Evolutionary conservation across 2,888 invertebrate species (phyloP).

Genomic region (Drosophila pseudotakahashii): DNA sequence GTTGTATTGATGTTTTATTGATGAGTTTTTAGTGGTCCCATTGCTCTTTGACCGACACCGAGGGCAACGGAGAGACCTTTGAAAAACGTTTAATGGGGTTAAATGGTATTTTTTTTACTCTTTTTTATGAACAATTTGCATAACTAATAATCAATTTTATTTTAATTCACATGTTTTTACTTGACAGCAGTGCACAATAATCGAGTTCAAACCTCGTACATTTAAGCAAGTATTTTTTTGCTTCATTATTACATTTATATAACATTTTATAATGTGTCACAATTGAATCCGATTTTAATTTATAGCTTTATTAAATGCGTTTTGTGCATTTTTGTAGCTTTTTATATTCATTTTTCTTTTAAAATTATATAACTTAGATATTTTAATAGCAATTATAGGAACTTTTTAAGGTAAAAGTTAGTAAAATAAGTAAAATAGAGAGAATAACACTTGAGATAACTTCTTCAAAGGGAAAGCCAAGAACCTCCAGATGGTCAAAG

Average conservation of each 20-base stretch:
- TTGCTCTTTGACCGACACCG: constrained; percentile 1
- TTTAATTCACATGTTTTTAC: neutral
- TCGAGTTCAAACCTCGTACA: neutral
- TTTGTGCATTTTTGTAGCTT: too few species aligned
- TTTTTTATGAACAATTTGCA: neutral
- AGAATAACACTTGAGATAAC: too few species aligned
- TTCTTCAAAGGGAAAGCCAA: too few species aligned
- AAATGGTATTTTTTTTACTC: neutral
- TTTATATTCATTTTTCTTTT: too few species aligned
- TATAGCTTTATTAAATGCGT: too few species aligned
- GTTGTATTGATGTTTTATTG: constrained; percentile 1
- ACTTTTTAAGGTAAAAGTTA: too few species aligned
- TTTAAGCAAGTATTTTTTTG: neutral
- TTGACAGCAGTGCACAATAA: too few species aligned
- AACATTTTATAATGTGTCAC: too few species aligned
- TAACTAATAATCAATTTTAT: neutral
- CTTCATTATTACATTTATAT: too few species aligned
- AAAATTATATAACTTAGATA: too few species aligned
- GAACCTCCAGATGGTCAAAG: neutral
- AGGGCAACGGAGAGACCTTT: neutral
- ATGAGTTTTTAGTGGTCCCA: constrained; percentile 4
- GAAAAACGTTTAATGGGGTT: neutral
- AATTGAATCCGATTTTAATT: neutral
- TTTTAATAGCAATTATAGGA: too few species aligned
- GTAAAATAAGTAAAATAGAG: neutral